Evolutionary conservation across 1,140 invertebrate genomes (phyloP).

Genomic region (Neodiprion virginianus): DNA sequence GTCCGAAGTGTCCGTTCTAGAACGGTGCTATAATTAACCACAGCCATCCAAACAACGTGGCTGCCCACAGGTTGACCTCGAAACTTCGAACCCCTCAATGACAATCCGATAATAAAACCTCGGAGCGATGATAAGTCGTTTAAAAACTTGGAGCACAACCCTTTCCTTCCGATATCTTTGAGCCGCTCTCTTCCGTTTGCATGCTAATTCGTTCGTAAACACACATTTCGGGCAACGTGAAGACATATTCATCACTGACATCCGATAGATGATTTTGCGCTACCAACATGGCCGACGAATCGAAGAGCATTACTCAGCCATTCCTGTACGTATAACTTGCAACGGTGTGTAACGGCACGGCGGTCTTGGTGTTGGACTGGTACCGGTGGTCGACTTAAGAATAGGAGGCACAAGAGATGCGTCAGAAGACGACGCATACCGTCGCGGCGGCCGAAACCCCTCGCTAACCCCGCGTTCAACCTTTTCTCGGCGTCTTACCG

Average conservation of each 20-base stretch:
- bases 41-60: background rate
- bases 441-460: constrained; percentile 43
- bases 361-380: background rate
- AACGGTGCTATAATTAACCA: background rate
- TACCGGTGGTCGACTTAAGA: constrained; percentile 35
- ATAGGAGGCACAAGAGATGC: constrained; percentile 48
- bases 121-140: no score
- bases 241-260: no score
- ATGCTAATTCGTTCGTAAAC: no score
- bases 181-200: no score
- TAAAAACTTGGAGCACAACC: no score
- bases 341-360: no score
- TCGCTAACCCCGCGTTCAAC: constrained; percentile 5
- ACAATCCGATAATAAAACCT: background rate
- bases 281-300: background rate
- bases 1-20: background rate
- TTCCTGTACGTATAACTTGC: background rate
- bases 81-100: constrained; percentile 7
- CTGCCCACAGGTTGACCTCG: background rate
- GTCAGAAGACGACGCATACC: constrained; percentile 45
- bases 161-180: no score
- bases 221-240: no score
- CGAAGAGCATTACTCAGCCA: constrained; percentile 3
- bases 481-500: background rate
- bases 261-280: no score